Percentiles rank a stretch among this genome's conserved stretches.
Conservation (phyloP, 2,797 vertebrate genomes). For the Myoxocephalus aenaeus region DNA sequence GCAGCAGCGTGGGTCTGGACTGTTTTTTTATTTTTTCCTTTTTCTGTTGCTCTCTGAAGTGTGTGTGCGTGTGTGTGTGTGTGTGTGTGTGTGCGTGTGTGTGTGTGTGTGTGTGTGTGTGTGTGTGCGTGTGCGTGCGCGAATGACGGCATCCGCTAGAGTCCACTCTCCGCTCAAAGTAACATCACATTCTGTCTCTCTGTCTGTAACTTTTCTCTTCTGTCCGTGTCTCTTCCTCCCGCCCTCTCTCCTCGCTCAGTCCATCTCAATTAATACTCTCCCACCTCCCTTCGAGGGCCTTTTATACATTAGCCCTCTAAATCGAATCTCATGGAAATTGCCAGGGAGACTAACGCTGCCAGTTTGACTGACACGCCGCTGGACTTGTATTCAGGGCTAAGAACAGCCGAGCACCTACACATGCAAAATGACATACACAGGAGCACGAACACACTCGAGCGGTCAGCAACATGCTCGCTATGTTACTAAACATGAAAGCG, state of each 20-base stretch:
- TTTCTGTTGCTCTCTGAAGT: slow-evolving; percentile 1
- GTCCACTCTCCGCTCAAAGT: slow-evolving; percentile 73
- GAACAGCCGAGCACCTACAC: slow-evolving; percentile 49
- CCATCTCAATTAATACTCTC: slow-evolving; percentile 82
- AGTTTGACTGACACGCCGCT: slow-evolving; percentile 73
- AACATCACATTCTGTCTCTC: slow-evolving; percentile 58
- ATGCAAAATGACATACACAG: slow-evolving; percentile 43
- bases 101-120: slow-evolving; percentile 24
- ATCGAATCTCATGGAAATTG: slow-evolving; percentile 80
- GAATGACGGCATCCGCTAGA: slow-evolving; percentile 71
- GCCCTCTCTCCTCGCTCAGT: slow-evolving; percentile 53
- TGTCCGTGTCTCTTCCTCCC: slow-evolving; percentile 39
- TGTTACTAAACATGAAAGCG: slow-evolving; percentile 12
- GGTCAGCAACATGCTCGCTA: slow-evolving; percentile 29
- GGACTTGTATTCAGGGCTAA: slow-evolving; percentile 65
- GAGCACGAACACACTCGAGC: slow-evolving; percentile 8
- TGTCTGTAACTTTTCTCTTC: slow-evolving; percentile 30
- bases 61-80: slow-evolving; percentile 31
- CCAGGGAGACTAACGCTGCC: slow-evolving; percentile 70
- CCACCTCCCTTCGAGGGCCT: slow-evolving; percentile 73
- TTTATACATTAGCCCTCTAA: slow-evolving; percentile 80
- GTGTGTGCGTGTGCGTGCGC: slow-evolving; percentile 11
- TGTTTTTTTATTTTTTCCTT: background rate
- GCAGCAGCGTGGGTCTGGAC: background rate
- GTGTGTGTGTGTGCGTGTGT: slow-evolving; percentile 5